Conservation (phyloP, 2,797 vertebrate genomes). For the Lepus oiostolus region DNA sequence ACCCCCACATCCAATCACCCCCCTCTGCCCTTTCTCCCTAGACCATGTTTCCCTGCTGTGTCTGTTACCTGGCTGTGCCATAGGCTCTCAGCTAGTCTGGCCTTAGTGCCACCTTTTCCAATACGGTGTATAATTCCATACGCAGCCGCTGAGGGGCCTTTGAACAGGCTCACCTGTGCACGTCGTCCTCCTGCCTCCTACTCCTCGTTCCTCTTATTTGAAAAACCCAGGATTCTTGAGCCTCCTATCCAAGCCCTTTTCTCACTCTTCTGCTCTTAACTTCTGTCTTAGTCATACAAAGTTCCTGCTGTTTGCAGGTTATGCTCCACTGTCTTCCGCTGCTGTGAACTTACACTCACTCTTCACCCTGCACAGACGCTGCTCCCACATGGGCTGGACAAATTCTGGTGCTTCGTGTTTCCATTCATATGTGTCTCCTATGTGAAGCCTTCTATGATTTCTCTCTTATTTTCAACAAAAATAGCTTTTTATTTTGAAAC, state of each 20-base stretch:
- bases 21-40: not conserved
- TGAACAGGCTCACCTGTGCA: not conserved
- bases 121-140: not conserved
- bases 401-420: conserved; percentile 32
- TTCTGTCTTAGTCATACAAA: not conserved
- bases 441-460: conserved; percentile 18
- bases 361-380: not conserved
- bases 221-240: not conserved
- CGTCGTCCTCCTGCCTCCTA: not conserved
- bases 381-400: not conserved
- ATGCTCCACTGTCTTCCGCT: not conserved
- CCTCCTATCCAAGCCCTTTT: not conserved
- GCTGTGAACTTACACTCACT: not conserved
- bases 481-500: conserved; percentile 47
- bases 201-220: not conserved
- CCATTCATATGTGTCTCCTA: not conserved
- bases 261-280: not conserved
- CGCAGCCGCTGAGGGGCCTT: not conserved
- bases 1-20: not conserved
- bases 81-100: not conserved
- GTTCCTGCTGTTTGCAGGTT: not conserved
- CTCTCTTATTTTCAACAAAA: conserved; percentile 30
- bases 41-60: not conserved
- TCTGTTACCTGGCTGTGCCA: not conserved
- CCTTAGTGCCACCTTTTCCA: not conserved